These are phyloP conservation scores for Aporophyla nigra DNA, from an alignment of 2,888 invertebrate genomes.

Conservation along the genomic window DNA sequence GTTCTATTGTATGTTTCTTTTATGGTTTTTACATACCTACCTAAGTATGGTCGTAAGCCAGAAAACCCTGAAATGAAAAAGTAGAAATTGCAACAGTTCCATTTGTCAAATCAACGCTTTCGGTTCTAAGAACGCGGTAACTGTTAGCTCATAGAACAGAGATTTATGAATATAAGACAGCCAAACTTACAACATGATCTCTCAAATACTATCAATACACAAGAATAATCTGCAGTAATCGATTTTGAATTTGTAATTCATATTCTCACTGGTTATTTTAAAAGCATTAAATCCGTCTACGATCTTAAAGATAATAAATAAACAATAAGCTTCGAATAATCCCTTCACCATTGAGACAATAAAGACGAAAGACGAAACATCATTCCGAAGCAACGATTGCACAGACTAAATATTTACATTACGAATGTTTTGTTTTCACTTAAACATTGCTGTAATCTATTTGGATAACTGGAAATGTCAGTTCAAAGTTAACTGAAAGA, in stretches of 20 bases:
- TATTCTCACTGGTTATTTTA: background rate
- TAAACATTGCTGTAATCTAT: constrained; percentile 49
- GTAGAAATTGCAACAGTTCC: background rate
- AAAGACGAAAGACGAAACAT: constrained; percentile 34
- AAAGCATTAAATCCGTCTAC: constrained; percentile 28
- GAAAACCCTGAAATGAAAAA: background rate
- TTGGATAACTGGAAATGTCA: constrained; percentile 55
- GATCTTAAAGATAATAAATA: constrained; percentile 39
- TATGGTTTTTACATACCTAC: background rate
- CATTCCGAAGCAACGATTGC: constrained; percentile 45
- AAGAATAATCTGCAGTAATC: constrained; percentile 27
- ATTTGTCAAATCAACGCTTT: background rate
- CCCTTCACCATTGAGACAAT: constrained; percentile 39
- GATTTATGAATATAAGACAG: constrained; percentile 35
- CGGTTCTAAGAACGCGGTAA: background rate
- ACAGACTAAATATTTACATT: constrained; percentile 63
- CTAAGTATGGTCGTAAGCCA: no score
- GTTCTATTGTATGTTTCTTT: constrained; percentile 4
- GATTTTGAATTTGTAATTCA: constrained; percentile 28
- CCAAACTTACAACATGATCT: background rate
- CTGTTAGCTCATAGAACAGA: constrained; percentile 11
- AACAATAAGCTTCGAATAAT: constrained; percentile 46
- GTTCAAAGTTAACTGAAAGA: constrained; percentile 29
- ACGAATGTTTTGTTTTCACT: constrained; percentile 44
- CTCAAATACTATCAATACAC: constrained; percentile 10